Evolutionary conservation across 2,888 invertebrate species (phyloP), one percentile per base, ranked within the genome.

Genomic region (Orchesellides sinensis): DNA sequence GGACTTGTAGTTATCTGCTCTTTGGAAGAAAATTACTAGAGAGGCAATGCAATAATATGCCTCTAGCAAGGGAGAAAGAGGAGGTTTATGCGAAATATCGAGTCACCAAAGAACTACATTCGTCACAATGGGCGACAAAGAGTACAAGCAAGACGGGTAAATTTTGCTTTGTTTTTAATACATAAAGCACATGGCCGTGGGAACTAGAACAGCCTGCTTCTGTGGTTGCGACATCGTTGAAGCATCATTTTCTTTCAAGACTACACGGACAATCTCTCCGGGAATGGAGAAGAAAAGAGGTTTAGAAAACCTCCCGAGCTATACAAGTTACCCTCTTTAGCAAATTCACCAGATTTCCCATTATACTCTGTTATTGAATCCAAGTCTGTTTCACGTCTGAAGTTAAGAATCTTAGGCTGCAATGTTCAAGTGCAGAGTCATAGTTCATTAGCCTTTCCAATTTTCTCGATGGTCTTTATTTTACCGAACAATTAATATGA

Each of bases 151-250:
- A 65, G 40, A 65, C 65, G 65, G 52, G 65, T 35, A 61, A 29
- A n/a, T 74, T 74, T 65, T 74, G 61, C 47, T 47, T 17, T 29
- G 45, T 47, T 61, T 25, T 27, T 29, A 23, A 29, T 32, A 29
- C 59, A 56, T 12, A 45, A 40, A 40, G 29, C 66, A 66, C 56
- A 65, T 77, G 56, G 68, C 54, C 77, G 77, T 77, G 77, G 77
- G 77, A 77, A 77, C 35, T 21, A n/a, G 54, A 40, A 21, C 77
- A 77, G 77, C 27, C 29, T 25, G 66, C 49, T 17, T 17, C 32
- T 45, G 21, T 54, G 21, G 54, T 14, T 21, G 52, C 25, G 52
- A 23, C 52, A 21, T 52, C 23, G 12, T 29, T 59, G 29, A n/a
- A 19, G 21, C 21, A 17, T 19, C 17, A n/a, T 17, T 49, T 17